These are phyloP conservation scores for Leuciscus waleckii DNA, from an alignment of 2,797 vertebrate genomes.

Conservation along the genomic window DNA sequence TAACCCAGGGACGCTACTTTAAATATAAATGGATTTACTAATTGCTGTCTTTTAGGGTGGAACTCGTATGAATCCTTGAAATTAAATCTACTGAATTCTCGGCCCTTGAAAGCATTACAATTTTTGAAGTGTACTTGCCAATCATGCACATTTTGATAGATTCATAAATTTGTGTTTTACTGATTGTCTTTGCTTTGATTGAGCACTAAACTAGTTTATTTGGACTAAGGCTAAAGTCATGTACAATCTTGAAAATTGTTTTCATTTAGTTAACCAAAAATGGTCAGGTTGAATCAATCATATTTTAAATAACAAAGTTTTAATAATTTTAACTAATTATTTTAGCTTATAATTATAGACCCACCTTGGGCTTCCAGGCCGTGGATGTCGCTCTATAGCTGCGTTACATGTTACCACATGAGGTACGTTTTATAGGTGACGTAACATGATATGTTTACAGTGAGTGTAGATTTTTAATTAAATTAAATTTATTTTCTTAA, in stretches of 20 bases:
- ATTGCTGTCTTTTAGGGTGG: constrained; percentile 76
- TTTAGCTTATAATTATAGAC: no score
- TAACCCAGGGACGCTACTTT: constrained; percentile 76
- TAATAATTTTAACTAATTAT: accelerated
- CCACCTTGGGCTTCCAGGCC: no score
- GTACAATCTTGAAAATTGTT: no score
- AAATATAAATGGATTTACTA: constrained; percentile 82
- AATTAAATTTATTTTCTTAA: no score
- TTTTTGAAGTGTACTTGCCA: constrained; percentile 9
- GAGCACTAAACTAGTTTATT: not conserved
- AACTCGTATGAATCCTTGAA: constrained; percentile 69
- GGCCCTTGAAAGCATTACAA: constrained; percentile 4
- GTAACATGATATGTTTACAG: no score
- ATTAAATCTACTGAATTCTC: constrained; percentile 28
- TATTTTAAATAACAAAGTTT: not conserved
- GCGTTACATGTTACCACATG: no score
- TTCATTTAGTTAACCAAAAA: not conserved
- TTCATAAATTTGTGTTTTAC: constrained; percentile 6
- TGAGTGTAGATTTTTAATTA: no score
- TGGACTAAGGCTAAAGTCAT: not conserved
- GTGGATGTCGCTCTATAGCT: no score
- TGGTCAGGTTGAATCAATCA: not conserved
- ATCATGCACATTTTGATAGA: not conserved
- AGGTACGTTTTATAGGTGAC: no score
- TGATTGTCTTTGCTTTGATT: not conserved